phyloP scores from a whole-genome alignment of 2,888 invertebrate species.

The Vesta saturnalis region DNA sequence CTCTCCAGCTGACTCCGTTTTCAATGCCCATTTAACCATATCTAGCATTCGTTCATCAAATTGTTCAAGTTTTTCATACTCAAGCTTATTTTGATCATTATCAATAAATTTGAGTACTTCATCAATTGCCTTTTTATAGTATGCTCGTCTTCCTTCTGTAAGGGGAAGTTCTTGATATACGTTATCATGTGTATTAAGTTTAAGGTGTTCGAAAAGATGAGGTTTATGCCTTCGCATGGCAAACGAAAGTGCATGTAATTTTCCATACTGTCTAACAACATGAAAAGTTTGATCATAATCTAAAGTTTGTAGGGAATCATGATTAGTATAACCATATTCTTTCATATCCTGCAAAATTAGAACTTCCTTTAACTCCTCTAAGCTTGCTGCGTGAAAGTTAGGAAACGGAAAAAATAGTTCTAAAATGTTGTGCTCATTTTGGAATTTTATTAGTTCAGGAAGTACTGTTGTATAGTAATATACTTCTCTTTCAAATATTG shows the following conservation, averaged over 20 bases:
- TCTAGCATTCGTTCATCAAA: neutral
- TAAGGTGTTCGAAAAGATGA: neutral
- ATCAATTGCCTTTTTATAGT: no score
- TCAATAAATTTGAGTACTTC: neutral
- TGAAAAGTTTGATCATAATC: neutral
- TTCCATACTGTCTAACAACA: neutral
- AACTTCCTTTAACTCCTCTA: neutral
- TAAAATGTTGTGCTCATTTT: neutral
- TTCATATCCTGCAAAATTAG: neutral
- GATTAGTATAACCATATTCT: neutral
- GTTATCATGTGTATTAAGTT: neutral
- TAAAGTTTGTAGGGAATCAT: neutral
- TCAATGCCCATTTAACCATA: neutral
- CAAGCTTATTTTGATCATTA: neutral
- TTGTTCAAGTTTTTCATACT: neutral
- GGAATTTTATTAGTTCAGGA: neutral
- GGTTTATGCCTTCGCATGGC: neutral
- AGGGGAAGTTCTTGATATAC: neutral
- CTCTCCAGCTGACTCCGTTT: neutral
- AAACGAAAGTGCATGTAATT: neutral
- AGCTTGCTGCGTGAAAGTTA: neutral
- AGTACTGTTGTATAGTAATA: neutral
- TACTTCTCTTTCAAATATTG: neutral
- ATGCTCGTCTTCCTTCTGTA: no score
- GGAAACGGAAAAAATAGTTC: neutral